Evolutionary conservation across 2,113 vertebrate genomes (phyloP), one percentile per base, ranked within the genome.

Genomic region (Erythrocercus mccallii): DNA sequence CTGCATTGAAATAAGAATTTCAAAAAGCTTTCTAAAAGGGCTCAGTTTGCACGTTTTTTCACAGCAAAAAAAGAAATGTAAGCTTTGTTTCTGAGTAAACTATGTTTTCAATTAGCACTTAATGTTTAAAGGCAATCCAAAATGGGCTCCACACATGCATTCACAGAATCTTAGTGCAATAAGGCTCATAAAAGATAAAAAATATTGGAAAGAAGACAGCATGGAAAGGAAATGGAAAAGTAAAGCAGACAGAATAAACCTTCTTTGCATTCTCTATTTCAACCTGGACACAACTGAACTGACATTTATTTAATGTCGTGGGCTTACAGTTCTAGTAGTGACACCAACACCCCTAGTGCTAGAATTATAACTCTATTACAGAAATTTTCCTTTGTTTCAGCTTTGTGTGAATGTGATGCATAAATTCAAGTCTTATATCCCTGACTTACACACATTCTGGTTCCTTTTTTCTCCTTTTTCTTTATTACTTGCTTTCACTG

Each of bases 141-240:
- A 95, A 95, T 89, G 58, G 95, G 76, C 44, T 96, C 35, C 56
- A 40, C 92, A 82, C 15, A 68, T 88, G 85, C 56, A 74, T 96
- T 96, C 82, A 95, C 18, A 50, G 56, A 91, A 83, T 80, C 73
- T 44, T 35, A 88, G 28, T 62, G 74, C 76, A 91, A 56, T 85
- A 78, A 83, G 74, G 37, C 72, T 86, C 53, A 69, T 80, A 90
- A 95, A 88, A 84, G 20, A 48, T 69, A 62, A 61, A 90, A 90
- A 90, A 87, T 65, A 77, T 54, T 94, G 91, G 91, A 82, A 93
- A 86, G 66, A 92, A 73, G 70, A 86, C 40, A 84, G 68, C 31
- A 64, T 47, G n/a, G 77, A 78, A 90, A 93, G 58, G 86, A 96
- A 96, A 95, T 93, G 66, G 85, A 78, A 96, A 96, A 95, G 37